These are phyloP conservation scores for Lepidotrigona ventralis DNA, from an alignment of 1,140 invertebrate species.

Conservation along the genomic window DNA sequence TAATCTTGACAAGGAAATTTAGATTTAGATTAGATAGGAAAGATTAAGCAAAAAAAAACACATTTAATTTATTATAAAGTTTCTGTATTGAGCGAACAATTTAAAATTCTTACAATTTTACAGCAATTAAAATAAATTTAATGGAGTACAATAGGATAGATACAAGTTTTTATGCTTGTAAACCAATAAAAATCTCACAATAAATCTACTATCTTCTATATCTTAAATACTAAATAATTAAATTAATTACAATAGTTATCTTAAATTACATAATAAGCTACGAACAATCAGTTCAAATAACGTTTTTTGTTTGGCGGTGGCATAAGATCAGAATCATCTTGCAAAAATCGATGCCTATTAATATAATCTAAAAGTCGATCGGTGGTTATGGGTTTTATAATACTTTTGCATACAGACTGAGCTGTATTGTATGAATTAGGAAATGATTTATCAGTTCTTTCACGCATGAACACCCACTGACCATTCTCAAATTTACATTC, in stretches of 20 bases:
- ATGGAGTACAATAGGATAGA: conserved; percentile 21
- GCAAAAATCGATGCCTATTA: conserved; percentile 81
- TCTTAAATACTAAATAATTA: conserved; percentile 14
- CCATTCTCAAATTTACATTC: conserved; percentile 92
- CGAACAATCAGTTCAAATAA: conserved; percentile 56
- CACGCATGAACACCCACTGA: conserved; percentile 96
- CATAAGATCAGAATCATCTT: conserved; percentile 84
- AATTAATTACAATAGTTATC: not conserved
- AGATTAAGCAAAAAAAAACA: not conserved
- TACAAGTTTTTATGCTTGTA: conserved; percentile 17
- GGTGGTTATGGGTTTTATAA: conserved; percentile 90
- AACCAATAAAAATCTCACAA: not conserved
- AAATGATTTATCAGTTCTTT: conserved; percentile 97
- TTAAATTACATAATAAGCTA: conserved; percentile 17
- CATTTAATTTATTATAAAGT: conserved; percentile 46
- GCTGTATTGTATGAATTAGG: conserved; percentile 95
- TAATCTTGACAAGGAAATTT: not conserved
- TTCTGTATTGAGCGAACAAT: conserved; percentile 60
- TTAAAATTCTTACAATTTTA: conserved; percentile 40
- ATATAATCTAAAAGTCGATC: conserved; percentile 89
- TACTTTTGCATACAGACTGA: conserved; percentile 84
- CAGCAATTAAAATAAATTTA: conserved; percentile 9
- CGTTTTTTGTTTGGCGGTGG: conserved; percentile 81
- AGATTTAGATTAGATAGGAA: not conserved
- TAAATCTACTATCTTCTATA: conserved; percentile 14